Conservation (phyloP, 92 coral and sea anemone species). For the Phenganax subtilis region DNA sequence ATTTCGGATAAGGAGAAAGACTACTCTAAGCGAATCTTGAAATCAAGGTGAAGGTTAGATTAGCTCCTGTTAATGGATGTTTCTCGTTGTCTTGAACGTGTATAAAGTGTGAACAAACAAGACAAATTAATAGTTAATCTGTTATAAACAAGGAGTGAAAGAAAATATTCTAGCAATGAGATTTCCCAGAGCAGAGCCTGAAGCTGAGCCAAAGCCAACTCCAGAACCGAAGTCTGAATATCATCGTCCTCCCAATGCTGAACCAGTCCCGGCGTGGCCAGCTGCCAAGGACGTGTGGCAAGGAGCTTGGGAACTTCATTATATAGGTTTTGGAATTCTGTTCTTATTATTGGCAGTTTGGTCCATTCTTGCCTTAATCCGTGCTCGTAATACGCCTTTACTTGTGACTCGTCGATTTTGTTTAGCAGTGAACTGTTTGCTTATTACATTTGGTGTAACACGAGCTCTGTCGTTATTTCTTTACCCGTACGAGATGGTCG, state of each 20-base stretch:
- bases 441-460: conserved; percentile 58
- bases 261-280: conserved; percentile 83
- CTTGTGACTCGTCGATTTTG: conserved; percentile 45
- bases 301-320: conserved; percentile 65
- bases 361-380: conserved; percentile 51
- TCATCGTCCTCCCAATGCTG: conserved; percentile 47
- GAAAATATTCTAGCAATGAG: background rate
- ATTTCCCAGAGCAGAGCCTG: conserved; percentile 1
- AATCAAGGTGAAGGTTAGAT: background rate
- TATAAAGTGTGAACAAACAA: background rate
- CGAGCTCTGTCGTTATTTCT: conserved; percentile 63
- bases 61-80: background rate
- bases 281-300: conserved; percentile 70
- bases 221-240: background rate
- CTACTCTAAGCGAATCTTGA: background rate
- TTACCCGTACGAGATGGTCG: conserved; percentile 70
- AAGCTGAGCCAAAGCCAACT: background rate
- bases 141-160: background rate
- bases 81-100: background rate
- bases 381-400: conserved; percentile 51
- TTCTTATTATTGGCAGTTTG: conserved; percentile 58
- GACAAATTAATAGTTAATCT: background rate
- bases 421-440: conserved; percentile 61
- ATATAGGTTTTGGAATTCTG: conserved; percentile 66
- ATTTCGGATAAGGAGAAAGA: no score